phyloP scores from a whole-genome alignment of 2,113 vertebrate genomes.

The Anhinga rufa region DNA sequence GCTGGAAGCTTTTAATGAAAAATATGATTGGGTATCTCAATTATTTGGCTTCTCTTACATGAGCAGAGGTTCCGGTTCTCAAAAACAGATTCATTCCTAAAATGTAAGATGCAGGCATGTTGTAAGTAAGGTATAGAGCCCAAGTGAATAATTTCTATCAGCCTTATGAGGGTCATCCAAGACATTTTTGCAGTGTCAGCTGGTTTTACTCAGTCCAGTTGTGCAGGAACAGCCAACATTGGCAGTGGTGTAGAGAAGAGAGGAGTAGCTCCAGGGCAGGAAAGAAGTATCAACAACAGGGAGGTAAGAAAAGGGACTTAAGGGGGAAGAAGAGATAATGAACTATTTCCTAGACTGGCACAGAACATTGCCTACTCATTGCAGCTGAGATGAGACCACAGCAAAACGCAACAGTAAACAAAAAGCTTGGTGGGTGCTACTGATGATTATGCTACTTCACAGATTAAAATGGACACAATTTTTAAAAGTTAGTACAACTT shows the following conservation, averaged over 20 bases:
- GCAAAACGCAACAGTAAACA: not conserved
- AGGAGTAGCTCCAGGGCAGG: not conserved
- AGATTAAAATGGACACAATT: not conserved
- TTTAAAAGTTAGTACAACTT: not conserved
- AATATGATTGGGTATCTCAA: not conserved
- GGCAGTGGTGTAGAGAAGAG: not conserved
- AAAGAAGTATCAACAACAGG: not conserved
- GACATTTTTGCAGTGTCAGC: not conserved
- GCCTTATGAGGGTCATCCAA: not conserved
- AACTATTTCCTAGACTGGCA: not conserved
- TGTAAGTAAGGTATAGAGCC: not conserved
- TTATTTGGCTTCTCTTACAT: not conserved
- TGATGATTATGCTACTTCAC: not conserved
- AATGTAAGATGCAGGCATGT: fast-evolving
- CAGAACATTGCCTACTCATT: not conserved
- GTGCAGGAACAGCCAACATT: not conserved
- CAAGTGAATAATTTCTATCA: not conserved
- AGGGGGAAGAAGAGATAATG: not conserved
- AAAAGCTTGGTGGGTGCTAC: not conserved
- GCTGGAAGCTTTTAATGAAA: not conserved
- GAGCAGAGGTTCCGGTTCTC: not conserved
- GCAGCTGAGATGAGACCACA: not conserved
- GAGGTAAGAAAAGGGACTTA: not conserved
- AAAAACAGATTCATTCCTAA: not conserved
- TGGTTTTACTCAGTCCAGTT: not conserved